Evolutionary conservation across 64 coral and sea anemone genomes (phyloP), one percentile per base, ranked within the genome.

Genomic region (Catalaphyllia jardinei): DNA sequence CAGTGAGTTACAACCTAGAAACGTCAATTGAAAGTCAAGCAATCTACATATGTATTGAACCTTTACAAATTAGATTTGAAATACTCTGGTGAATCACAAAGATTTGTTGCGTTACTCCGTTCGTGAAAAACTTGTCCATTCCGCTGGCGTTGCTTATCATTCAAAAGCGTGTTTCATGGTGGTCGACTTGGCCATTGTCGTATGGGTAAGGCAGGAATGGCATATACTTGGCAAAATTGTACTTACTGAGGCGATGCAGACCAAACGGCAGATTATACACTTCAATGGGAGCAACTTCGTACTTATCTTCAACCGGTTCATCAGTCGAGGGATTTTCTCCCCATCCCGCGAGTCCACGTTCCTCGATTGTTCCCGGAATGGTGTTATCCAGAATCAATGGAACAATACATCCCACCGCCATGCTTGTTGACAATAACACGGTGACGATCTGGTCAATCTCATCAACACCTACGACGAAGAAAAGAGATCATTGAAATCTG

Each of bases 371-470:
- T 0, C 96, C 96, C 18, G 96, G 93, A 29, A 98, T 75, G 52
- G 96, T 98, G 80, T 94, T 94, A 38, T 98, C 96, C 71, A 98
- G 79, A 29, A 98, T 76, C 76, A 94, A 94, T 22, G 92, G 89
- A 61, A 94, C 55, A 9, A 98, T 29, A 28, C 96, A 90, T 19
- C 92, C 89, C 9, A 98, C 89, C 14, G 91, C 92, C 96, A 98
- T 98, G 52, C 88, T 92, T 22, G 96, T 98, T 79, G 67, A 87
- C 35, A 98, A 75, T 18, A 98, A 86, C 8, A 98, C 96, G 11
- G 67, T 82, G 8, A 98, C 72, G 14, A 98, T 94, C 80, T 94
- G 92, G 72, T 98, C 89, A 10, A 98, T 29, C 74, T 92, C 33
- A 35, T 35, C 33, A 35, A 35, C 33, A 35, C 33, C 33, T 35